These are phyloP conservation scores for Heloderma charlesbogerti DNA, from an alignment of 2,113 vertebrate genomes.

Conservation along the genomic window DNA sequence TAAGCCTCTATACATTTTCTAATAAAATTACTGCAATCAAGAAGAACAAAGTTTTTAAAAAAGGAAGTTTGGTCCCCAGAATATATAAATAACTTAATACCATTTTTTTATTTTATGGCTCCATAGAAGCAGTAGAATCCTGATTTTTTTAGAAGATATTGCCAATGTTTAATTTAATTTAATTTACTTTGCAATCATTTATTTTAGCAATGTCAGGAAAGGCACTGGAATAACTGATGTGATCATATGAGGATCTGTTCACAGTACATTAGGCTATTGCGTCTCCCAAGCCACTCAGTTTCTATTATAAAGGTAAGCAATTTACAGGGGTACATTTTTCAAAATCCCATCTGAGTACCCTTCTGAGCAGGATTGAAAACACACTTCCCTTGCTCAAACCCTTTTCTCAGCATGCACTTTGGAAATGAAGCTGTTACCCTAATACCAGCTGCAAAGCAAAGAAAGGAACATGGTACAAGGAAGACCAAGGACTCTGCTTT, in stretches of 20 bases:
- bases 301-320: not conserved
- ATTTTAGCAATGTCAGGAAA: not conserved
- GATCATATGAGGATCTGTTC: not conserved
- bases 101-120: not conserved
- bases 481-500: not conserved
- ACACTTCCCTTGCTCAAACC: not conserved
- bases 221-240: not conserved
- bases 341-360: conserved; percentile 8
- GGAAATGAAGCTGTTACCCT: not conserved
- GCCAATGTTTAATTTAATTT: not conserved
- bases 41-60: too few species aligned
- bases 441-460: not conserved
- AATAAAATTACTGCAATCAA: not conserved
- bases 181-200: not conserved
- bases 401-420: not conserved
- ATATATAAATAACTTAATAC: not conserved
- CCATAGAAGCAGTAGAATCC: not conserved
- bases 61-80: not conserved
- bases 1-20: not conserved
- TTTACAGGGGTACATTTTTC: not conserved
- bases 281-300: not conserved
- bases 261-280: too few species aligned
- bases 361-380: not conserved
- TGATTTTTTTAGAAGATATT: not conserved
- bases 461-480: not conserved